Conservation (phyloP, 2,113 vertebrate species). For the Numenius arquata region DNA sequence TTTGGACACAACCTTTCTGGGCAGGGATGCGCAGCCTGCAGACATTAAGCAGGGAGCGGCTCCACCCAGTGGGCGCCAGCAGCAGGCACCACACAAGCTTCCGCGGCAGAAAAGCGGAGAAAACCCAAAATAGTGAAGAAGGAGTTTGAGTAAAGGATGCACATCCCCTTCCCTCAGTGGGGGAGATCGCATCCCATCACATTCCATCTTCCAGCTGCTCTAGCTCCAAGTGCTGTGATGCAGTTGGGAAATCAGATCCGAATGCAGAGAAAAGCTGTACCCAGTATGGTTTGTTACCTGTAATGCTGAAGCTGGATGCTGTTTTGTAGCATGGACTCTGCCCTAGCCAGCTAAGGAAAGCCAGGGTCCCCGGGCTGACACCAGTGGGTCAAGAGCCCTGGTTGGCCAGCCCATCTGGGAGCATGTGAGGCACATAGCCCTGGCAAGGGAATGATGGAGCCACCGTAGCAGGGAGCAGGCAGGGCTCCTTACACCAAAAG, state of each 20-base stretch:
- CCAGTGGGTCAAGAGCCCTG: accelerated
- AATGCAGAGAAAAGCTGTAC: background rate
- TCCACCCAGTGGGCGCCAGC: slow-evolving; percentile 52
- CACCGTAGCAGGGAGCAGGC: accelerated
- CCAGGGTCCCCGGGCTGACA: background rate
- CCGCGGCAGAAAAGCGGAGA: background rate
- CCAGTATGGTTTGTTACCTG: background rate
- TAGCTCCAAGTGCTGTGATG: background rate
- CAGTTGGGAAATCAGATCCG: background rate
- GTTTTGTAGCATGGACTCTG: background rate
- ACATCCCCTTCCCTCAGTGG: background rate
- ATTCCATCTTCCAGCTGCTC: background rate
- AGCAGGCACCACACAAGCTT: background rate
- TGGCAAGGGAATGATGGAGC: background rate
- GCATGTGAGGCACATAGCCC: background rate
- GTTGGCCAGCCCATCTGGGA: accelerated
- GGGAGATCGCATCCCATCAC: background rate
- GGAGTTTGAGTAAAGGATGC: background rate
- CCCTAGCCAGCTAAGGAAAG: accelerated
- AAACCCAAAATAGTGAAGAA: background rate
- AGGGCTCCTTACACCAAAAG: background rate
- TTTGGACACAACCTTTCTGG: background rate
- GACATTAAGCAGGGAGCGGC: background rate
- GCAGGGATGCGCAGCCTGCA: accelerated
- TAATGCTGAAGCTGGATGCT: background rate